Evolutionary conservation across 2,888 invertebrate species (phyloP), one percentile per base, ranked within the genome.

Genomic region (Mimas tiliae): DNA sequence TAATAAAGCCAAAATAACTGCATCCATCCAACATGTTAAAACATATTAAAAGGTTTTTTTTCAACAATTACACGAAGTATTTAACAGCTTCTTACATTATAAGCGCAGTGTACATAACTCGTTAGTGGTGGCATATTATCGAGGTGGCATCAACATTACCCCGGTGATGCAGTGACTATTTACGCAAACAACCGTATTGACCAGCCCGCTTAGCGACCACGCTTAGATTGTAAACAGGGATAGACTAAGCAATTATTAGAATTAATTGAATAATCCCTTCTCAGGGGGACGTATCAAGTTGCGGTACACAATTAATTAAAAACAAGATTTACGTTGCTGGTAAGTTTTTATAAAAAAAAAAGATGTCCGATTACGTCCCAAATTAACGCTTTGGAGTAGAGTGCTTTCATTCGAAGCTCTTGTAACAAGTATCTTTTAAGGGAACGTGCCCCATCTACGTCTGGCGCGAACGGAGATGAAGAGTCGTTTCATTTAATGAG

Each of bases 171-270:
- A 75, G 79, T 75, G 69, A 77, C 75, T 83, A 82, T 85, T 86
- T 86, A 87, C 87, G 84, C 86, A 87, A 88, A 86, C 84, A 83
- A 86, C 84, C 83, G 84, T 88, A 85, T 85, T 85, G 82, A 81
- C 83, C 82, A 84, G 83, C 81, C 81, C 78, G 84, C 83, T 87
- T 81, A 83, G 82, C 80, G 73, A 80, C 78, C 81, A 76, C 67
- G 81, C 81, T 83, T 81, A 82, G 81, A 81, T 85, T 84, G 82
- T 79, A 77, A 65, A 38, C 86, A 84, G 88, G 77, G 78, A 66
- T 72, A 85, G 65, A 87, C 72, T 86, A 19, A 19, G 64, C 42
- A 64, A 64, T 63, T 53, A 27, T 34, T 47, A 21, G 62, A 48
- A 45, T 63, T 63, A 48, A 47, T 47, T 45, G 42, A 33, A 63